Percentiles rank a stretch among this genome's conserved stretches.
Conservation (phyloP, 1,140 invertebrate genomes). For the Drosophila paulistorum region DNA sequence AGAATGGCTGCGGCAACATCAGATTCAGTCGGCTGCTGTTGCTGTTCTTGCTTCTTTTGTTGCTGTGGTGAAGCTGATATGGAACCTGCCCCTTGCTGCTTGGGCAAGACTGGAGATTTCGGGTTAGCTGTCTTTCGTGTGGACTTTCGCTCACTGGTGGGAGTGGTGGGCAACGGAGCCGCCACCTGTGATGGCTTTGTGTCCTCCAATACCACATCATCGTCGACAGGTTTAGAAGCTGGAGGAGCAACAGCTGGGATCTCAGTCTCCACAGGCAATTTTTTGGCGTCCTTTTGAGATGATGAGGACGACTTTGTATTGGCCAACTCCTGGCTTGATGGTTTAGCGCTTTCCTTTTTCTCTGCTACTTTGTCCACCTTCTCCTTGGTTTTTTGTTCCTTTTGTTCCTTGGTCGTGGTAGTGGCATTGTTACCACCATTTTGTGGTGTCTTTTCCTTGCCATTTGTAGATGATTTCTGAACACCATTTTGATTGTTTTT, state of each 20-base stretch:
- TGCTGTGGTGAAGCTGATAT: background rate
- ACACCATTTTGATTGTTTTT: slow-evolving; percentile 65
- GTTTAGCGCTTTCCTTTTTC: slow-evolving; percentile 34
- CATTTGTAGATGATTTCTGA: slow-evolving; percentile 44
- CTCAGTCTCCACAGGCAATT: slow-evolving; percentile 17
- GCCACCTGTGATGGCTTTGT: background rate
- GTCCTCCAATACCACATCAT: slow-evolving; percentile 13
- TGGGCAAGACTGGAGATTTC: slow-evolving; percentile 42
- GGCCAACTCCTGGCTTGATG: slow-evolving; percentile 5
- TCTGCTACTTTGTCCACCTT: slow-evolving; percentile 28
- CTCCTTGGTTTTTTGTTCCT: slow-evolving; percentile 47
- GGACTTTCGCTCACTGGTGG: slow-evolving; percentile 52
- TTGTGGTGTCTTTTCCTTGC: slow-evolving; percentile 58
- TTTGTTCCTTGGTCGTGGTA: slow-evolving; percentile 42
- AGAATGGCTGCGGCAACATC: background rate
- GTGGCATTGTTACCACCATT: slow-evolving; percentile 44
- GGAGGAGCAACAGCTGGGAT: background rate
- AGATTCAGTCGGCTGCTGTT: slow-evolving; percentile 17
- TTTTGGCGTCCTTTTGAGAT: slow-evolving; percentile 27
- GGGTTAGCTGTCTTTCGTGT: slow-evolving; percentile 45
- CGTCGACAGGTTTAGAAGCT: slow-evolving; percentile 13
- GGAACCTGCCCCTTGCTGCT: slow-evolving; percentile 19
- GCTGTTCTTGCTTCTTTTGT: slow-evolving; percentile 5
- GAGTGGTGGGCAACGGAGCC: slow-evolving; percentile 33
- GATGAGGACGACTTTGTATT: slow-evolving; percentile 10